A percentile compares a stretch with the other conserved stretches of the same genome.
These are phyloP conservation scores for Pelvicachromis taeniatus DNA, from an alignment of 2,113 vertebrate genomes.

Conservation along the genomic window DNA sequence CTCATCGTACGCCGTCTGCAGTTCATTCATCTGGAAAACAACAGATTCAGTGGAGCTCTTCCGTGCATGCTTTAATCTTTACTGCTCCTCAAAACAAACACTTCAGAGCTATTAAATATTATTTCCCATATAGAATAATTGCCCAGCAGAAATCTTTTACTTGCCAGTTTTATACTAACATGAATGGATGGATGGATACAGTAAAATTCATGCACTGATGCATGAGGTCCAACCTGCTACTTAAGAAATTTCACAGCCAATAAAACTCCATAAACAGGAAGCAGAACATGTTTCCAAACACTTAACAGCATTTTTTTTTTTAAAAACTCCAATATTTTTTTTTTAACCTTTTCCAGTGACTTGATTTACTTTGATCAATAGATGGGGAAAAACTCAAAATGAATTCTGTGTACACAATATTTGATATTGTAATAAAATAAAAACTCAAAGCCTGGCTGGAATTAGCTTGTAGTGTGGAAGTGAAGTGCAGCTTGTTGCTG, in stretches of 20 bases:
- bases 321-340: background rate
- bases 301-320: background rate
- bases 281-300: background rate
- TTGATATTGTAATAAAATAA: background rate
- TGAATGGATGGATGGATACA: background rate
- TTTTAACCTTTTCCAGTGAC: background rate
- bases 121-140: background rate
- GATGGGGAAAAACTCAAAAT: too few relatives aligned
- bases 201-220: background rate
- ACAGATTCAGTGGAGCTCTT: background rate
- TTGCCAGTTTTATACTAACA: background rate
- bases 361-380: background rate
- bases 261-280: background rate
- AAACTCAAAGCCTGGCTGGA: background rate
- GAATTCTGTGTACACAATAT: background rate
- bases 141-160: background rate
- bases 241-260: background rate
- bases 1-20: constrained; percentile 43
- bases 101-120: background rate
- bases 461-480: background rate
- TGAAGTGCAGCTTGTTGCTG: background rate
- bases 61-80: background rate
- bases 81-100: background rate
- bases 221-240: background rate
- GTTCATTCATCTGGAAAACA: constrained; percentile 60